Evolutionary conservation across 2,797 vertebrate genomes (phyloP).

Genomic region (Sebastes steindachneri): DNA sequence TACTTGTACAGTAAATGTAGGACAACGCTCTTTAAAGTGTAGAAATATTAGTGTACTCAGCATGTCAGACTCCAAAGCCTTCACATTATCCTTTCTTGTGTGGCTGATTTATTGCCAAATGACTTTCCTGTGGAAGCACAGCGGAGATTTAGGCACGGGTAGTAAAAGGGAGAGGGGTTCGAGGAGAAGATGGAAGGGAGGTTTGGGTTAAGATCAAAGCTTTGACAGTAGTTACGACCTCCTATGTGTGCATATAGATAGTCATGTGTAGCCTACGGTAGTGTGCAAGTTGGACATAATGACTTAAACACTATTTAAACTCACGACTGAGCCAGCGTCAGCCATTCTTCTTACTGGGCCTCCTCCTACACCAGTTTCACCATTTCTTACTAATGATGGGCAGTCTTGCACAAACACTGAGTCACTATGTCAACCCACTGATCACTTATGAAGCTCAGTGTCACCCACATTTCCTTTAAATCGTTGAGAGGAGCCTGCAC

Average conservation of each 20-base stretch:
- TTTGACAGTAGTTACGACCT: background rate
- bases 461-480: constrained; percentile 14
- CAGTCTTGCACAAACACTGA: constrained; percentile 22
- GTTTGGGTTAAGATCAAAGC: constrained; percentile 39
- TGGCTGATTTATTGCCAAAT: constrained; percentile 53
- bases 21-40: constrained; percentile 34
- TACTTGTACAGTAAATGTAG: constrained; percentile 27
- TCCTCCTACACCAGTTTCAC: background rate
- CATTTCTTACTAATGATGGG: constrained; percentile 3
- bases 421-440: constrained; percentile 1
- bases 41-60: constrained; percentile 32
- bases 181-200: background rate
- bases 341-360: background rate
- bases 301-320: background rate
- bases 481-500: constrained; percentile 36
- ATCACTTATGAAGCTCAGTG: constrained; percentile 5
- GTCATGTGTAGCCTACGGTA: background rate
- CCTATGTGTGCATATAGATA: background rate
- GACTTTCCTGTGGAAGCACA: constrained; percentile 34
- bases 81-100: constrained; percentile 40
- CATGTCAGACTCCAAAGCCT: constrained; percentile 34
- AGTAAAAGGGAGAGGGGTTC: constrained; percentile 1
- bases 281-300: background rate
- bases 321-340: background rate
- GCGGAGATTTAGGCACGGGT: constrained; percentile 7